Evolutionary conservation across 1,140 invertebrate species (phyloP).

Genomic region (Saxidomus purpurata): DNA sequence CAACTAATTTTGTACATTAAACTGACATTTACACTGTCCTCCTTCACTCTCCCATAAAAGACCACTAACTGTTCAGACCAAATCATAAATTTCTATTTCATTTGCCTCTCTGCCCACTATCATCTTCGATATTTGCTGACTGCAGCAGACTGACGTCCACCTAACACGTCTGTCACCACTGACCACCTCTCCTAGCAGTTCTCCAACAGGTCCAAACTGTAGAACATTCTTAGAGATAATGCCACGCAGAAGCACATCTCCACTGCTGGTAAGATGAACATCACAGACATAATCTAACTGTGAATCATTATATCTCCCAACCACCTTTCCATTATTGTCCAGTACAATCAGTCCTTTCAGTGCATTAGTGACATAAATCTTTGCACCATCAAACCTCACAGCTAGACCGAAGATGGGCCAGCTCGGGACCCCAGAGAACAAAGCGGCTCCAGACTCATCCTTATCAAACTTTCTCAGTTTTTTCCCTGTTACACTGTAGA

Average conservation of each 20-base stretch:
- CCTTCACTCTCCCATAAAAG: no score
- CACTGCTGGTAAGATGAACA: neutral
- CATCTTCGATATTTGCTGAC: neutral
- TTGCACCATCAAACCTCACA: neutral
- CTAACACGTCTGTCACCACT: neutral
- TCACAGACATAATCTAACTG: neutral
- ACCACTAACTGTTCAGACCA: no score
- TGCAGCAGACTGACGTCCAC: neutral
- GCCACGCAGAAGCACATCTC: neutral
- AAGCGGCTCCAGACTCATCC: neutral
- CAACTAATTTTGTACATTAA: no score
- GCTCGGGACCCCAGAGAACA: neutral
- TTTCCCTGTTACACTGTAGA: neutral
- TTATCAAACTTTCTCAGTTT: neutral
- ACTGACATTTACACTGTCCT: no score
- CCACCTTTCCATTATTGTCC: neutral
- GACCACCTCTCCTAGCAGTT: neutral
- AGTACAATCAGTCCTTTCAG: neutral
- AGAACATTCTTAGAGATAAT: neutral
- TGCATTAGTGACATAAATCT: neutral
- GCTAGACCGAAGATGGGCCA: neutral
- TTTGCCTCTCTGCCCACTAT: neutral
- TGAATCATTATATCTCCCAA: neutral
- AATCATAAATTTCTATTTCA: neutral
- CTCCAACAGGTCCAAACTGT: neutral